These are phyloP conservation scores for Medauroidea extradentata DNA, from an alignment of 1,140 invertebrate genomes.

Conservation along the genomic window DNA sequence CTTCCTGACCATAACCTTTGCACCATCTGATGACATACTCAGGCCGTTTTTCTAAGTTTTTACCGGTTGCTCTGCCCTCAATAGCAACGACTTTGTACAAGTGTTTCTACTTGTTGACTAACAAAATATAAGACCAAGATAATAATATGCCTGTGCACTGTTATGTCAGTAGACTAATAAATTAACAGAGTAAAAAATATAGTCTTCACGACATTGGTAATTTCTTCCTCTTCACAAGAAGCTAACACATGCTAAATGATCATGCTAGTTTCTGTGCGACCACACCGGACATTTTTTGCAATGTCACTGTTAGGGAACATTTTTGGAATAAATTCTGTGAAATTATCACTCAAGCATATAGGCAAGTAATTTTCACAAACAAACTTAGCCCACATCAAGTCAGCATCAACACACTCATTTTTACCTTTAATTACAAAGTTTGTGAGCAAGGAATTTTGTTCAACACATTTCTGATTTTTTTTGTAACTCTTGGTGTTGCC, in stretches of 20 bases:
- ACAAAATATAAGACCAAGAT: not conserved
- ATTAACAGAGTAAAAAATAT: not conserved
- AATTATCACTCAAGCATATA: not conserved
- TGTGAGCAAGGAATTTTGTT: not conserved
- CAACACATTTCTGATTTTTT: not conserved
- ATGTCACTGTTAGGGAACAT: not conserved
- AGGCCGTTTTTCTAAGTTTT: too few species aligned
- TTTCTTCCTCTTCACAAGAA: not conserved
- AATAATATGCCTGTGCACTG: not conserved
- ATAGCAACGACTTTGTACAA: not conserved
- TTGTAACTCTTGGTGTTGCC: not conserved
- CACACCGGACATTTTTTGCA: not conserved
- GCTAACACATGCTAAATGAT: not conserved
- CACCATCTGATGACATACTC: too few species aligned
- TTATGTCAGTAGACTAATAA: not conserved
- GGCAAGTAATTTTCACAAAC: not conserved
- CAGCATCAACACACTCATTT: not conserved
- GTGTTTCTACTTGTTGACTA: not conserved
- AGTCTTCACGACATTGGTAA: not conserved
- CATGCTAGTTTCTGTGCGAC: not conserved
- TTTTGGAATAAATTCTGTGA: not conserved
- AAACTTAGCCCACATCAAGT: not conserved
- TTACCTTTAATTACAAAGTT: not conserved
- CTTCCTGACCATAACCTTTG: too few species aligned
- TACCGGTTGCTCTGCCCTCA: not conserved